A percentile compares a stretch with the other conserved stretches of the same genome.
Conservation (phyloP, 1,140 invertebrate genomes). For the Cydia amplana region DNA sequence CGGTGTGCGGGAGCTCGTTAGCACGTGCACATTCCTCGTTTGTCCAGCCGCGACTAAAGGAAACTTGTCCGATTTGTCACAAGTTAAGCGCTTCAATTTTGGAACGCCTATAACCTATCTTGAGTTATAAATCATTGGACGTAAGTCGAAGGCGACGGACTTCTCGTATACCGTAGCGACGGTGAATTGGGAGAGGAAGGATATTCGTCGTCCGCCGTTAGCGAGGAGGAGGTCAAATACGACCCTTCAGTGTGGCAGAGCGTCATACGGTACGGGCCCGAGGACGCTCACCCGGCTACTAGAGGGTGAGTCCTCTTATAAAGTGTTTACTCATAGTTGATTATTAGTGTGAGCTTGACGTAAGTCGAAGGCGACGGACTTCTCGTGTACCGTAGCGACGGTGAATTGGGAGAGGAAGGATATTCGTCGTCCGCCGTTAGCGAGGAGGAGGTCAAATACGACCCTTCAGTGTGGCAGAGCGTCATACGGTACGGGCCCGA, state of each 20-base stretch:
- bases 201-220: slow-evolving; percentile 83
- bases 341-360: too few relatives aligned
- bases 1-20: too few relatives aligned
- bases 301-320: slow-evolving; percentile 75
- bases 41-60: too few relatives aligned
- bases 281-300: slow-evolving; percentile 80
- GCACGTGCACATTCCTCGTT: too few relatives aligned
- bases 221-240: slow-evolving; percentile 83
- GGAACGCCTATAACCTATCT: too few relatives aligned
- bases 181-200: slow-evolving; percentile 79
- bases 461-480: not conserved
- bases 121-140: too few relatives aligned
- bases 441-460: not conserved
- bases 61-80: too few relatives aligned
- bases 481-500: slow-evolving; percentile 71
- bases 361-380: too few relatives aligned
- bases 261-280: slow-evolving; percentile 82
- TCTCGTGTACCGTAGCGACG: too few relatives aligned
- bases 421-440: not conserved
- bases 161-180: slow-evolving; percentile 81
- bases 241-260: slow-evolving; percentile 84
- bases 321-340: too few relatives aligned
- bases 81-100: too few relatives aligned
- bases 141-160: slow-evolving; percentile 82
- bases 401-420: too few relatives aligned